A percentile compares a stretch with the other conserved stretches of the same genome.
phyloP scores from a whole-genome alignment of 2,888 invertebrate genomes.

The Holacanthella duospinosa region DNA sequence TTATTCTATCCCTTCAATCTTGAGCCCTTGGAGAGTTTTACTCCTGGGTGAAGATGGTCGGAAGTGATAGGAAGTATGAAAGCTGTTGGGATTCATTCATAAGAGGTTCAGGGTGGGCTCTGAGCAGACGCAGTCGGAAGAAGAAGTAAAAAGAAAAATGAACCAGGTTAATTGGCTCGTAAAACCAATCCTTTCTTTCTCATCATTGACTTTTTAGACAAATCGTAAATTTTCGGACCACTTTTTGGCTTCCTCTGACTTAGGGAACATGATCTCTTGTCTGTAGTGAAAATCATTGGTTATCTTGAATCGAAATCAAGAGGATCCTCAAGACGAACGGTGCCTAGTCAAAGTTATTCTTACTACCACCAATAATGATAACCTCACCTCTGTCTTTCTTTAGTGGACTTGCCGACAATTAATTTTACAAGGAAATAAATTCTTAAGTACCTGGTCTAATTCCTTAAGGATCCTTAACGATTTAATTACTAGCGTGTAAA shows the following conservation, averaged over 20 bases:
- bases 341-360: not conserved
- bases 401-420: not conserved
- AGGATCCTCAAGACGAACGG: not conserved
- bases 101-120: slow-evolving; percentile 30
- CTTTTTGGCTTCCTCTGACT: not conserved
- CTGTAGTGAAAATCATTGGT: not conserved
- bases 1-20: too few species aligned
- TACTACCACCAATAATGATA: not conserved
- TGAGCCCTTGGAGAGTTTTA: too few species aligned
- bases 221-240: slow-evolving; percentile 31
- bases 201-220: slow-evolving; percentile 25
- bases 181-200: slow-evolving; percentile 25
- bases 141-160: too few species aligned
- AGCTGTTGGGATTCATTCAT: slow-evolving; percentile 3
- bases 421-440: slow-evolving; percentile 3
- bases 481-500: too few species aligned
- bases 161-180: slow-evolving; percentile 37
- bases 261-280: not conserved
- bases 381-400: not conserved
- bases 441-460: not conserved
- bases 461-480: too few species aligned
- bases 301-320: not conserved
- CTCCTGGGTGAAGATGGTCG: slow-evolving; percentile 1
- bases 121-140: slow-evolving; percentile 10
- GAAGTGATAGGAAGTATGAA: not conserved